These are phyloP conservation scores for Holacanthus passer DNA, from an alignment of 2,113 vertebrate species.

Conservation along the genomic window DNA sequence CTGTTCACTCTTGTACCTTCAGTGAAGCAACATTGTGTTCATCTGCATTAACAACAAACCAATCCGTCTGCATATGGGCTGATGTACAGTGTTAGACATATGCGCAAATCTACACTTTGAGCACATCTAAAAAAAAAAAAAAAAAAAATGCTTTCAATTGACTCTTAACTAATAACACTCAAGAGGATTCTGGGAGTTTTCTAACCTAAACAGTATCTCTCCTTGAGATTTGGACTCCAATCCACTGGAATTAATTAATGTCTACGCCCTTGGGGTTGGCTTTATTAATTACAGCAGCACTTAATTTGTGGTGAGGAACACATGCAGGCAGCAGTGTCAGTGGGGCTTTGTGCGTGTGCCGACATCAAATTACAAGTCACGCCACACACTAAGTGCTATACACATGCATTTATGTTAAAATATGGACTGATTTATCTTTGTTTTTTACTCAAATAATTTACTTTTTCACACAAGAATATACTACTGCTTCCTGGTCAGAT, in stretches of 20 bases:
- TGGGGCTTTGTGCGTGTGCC: constrained; percentile 31
- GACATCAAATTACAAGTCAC: constrained; percentile 58
- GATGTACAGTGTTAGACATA: not conserved
- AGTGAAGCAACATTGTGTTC: not conserved
- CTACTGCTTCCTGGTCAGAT: not conserved
- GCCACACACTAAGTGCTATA: constrained; percentile 5
- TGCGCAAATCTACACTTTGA: not conserved
- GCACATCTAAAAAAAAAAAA: constrained; percentile 18
- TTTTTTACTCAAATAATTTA: not conserved
- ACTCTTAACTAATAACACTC: constrained; percentile 29
- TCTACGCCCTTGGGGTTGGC: constrained; percentile 72
- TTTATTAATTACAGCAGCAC: constrained; percentile 83
- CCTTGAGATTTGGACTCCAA: constrained; percentile 67
- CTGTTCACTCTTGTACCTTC: not conserved
- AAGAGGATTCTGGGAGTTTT: constrained; percentile 46
- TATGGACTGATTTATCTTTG: not conserved
- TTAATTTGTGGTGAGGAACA: constrained; percentile 75
- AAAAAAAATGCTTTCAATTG: constrained; percentile 18
- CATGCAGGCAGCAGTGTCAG: constrained; percentile 50
- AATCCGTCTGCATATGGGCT: not conserved
- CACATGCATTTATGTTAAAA: constrained; percentile 18
- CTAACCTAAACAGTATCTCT: constrained; percentile 45
- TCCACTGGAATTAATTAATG: constrained; percentile 80
- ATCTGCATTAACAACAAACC: constrained; percentile 2
- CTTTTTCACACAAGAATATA: not conserved